Conservation (phyloP, 2,113 vertebrate species). For the Columba janthina region DNA sequence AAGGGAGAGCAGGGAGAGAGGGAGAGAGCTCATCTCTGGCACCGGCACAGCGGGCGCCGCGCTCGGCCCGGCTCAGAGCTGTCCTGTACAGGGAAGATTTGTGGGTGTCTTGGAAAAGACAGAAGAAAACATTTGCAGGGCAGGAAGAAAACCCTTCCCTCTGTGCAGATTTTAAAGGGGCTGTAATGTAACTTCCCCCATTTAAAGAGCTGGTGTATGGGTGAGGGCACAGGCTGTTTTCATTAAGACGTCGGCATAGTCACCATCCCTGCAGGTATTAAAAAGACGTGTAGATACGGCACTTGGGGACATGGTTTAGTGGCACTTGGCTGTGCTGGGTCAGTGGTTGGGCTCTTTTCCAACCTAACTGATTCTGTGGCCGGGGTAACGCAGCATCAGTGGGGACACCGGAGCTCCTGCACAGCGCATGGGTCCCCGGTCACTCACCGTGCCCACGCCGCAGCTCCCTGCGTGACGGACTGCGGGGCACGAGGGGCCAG, state of each 20-base stretch:
- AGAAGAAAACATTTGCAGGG: background rate
- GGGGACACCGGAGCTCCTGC: no score
- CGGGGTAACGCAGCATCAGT: background rate
- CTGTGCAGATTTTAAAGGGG: background rate
- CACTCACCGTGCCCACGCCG: background rate
- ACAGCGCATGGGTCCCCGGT: background rate
- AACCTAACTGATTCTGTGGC: background rate
- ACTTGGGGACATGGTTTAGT: background rate
- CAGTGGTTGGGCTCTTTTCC: background rate
- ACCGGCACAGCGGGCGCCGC: background rate
- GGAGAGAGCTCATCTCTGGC: background rate
- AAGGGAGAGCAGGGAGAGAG: no score
- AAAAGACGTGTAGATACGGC: background rate
- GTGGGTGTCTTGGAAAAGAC: background rate
- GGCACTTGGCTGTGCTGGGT: background rate
- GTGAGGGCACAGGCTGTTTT: background rate
- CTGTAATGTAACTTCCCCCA: background rate
- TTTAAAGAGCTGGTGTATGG: fast-evolving
- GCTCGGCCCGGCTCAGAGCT: background rate
- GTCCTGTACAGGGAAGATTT: background rate
- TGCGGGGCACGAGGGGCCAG: no score
- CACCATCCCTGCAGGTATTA: no score
- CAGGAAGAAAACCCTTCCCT: background rate
- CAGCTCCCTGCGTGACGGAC: no score
- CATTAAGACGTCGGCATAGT: background rate